These are phyloP conservation scores for Champsocephalus gunnari DNA, from an alignment of 2,797 vertebrate genomes.

Conservation along the genomic window DNA sequence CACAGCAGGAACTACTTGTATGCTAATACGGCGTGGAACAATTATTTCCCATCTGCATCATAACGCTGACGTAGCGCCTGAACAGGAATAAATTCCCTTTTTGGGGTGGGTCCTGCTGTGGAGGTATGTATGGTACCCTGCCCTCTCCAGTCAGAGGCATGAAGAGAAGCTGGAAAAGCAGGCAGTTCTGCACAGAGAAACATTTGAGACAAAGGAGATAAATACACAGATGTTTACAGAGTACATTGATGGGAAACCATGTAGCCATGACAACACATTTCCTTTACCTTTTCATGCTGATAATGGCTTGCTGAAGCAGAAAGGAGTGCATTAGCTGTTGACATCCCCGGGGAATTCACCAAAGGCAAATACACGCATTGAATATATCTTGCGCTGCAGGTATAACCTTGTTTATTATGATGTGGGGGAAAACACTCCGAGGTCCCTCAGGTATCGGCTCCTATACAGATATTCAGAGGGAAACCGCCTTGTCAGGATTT, in stretches of 20 bases:
- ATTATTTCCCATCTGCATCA: slow-evolving; percentile 61
- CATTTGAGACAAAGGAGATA: slow-evolving; percentile 34
- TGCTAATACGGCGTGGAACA: slow-evolving; percentile 63
- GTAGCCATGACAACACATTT: slow-evolving; percentile 77
- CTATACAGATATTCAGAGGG: slow-evolving; percentile 38
- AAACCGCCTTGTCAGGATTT: slow-evolving; percentile 41
- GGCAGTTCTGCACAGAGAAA: slow-evolving; percentile 42
- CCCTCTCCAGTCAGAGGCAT: slow-evolving; percentile 49
- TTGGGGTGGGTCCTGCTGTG: slow-evolving; percentile 50
- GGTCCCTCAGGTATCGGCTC: slow-evolving; percentile 32
- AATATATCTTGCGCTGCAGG: slow-evolving; percentile 28
- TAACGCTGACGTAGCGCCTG: slow-evolving; percentile 46
- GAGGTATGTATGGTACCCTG: slow-evolving; percentile 43
- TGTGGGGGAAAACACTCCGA: slow-evolving; percentile 42
- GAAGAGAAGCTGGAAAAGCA: slow-evolving; percentile 72
- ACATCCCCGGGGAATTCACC: slow-evolving; percentile 29
- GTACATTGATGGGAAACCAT: slow-evolving; percentile 32
- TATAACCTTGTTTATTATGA: slow-evolving; percentile 54
- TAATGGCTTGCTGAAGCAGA: slow-evolving; percentile 49
- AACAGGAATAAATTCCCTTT: slow-evolving; percentile 41
- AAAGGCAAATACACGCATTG: slow-evolving; percentile 25
- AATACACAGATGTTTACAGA: slow-evolving; percentile 33
- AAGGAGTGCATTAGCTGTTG: slow-evolving; percentile 25
- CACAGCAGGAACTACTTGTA: slow-evolving; percentile 53
- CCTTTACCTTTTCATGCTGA: slow-evolving; percentile 62